A percentile compares a stretch with the other conserved stretches of the same genome.
Evolutionary conservation across 2,888 invertebrate species (phyloP).

Genomic region (Pseudococcus viburni): DNA sequence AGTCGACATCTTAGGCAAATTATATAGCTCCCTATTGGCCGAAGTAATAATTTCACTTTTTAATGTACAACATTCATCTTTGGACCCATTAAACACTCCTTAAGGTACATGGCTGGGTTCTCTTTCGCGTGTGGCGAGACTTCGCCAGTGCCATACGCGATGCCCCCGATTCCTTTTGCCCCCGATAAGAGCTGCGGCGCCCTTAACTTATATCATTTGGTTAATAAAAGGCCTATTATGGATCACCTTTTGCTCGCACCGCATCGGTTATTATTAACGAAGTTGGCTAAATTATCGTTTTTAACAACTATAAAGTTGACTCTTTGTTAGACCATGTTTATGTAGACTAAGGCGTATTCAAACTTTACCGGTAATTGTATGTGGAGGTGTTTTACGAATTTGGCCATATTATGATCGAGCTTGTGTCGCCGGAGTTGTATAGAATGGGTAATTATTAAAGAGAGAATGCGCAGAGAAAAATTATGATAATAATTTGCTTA

Average conservation of each 20-base stretch:
- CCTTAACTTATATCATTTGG: conserved; percentile 12
- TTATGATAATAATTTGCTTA: too few species aligned
- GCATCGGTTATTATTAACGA: conserved; percentile 9
- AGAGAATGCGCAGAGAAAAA: too few species aligned
- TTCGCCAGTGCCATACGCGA: too few species aligned
- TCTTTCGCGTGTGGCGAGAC: too few species aligned
- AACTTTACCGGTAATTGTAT: too few species aligned
- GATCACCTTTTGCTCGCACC: conserved; percentile 9
- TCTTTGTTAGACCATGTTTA: background rate
- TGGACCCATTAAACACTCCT: conserved; percentile 38
- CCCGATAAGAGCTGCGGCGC: background rate
- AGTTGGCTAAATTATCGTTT: conserved; percentile 32
- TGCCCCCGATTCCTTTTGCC: too few species aligned
- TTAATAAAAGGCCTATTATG: conserved; percentile 46
- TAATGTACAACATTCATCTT: conserved; percentile 38
- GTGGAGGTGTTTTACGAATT: too few species aligned
- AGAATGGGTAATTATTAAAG: too few species aligned
- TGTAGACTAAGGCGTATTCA: too few species aligned
- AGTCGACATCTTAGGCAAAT: conserved; percentile 44
- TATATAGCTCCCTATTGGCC: conserved; percentile 2
- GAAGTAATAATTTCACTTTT: conserved; percentile 44
- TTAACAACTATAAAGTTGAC: background rate
- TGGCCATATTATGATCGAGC: too few species aligned
- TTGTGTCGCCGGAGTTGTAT: too few species aligned
- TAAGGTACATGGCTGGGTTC: conserved; percentile 5